Conservation (phyloP, 2,113 vertebrate species). For the Trogon surrucura region DNA sequence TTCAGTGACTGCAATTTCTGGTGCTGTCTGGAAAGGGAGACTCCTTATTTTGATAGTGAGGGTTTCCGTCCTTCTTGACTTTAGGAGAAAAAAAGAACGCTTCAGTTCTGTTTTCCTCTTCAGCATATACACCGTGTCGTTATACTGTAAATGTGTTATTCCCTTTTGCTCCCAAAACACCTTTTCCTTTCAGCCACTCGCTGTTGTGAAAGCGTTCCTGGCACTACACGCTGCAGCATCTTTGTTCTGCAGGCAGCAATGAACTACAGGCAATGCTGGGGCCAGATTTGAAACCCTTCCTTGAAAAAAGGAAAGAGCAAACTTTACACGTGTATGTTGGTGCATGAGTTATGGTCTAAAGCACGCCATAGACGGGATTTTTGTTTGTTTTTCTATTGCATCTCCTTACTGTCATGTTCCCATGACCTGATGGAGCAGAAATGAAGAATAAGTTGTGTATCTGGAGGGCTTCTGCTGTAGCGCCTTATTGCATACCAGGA, state of each 20-base stretch:
- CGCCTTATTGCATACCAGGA: neutral
- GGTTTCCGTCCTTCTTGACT: neutral
- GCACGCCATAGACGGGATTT: neutral
- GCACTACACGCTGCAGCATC: neutral
- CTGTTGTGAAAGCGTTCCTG: neutral
- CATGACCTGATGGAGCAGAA: neutral
- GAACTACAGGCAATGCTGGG: neutral
- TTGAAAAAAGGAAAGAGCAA: neutral
- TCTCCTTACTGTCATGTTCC: neutral
- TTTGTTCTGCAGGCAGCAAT: neutral
- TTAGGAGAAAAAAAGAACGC: neutral
- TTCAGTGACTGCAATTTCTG: slow-evolving; percentile 10
- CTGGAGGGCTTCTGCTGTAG: neutral
- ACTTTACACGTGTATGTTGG: neutral
- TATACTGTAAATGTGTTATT: neutral
- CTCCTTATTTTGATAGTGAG: neutral
- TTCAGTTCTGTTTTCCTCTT: neutral
- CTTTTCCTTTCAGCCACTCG: neutral
- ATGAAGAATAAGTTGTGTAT: neutral
- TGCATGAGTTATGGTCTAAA: neutral
- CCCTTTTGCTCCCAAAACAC: neutral
- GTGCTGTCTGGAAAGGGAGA: slow-evolving; percentile 21
- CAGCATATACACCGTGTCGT: neutral
- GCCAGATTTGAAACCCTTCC: neutral
- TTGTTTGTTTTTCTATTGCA: accelerated